Conservation (phyloP, 2,888 invertebrate genomes). For the Griposia aprilina region DNA sequence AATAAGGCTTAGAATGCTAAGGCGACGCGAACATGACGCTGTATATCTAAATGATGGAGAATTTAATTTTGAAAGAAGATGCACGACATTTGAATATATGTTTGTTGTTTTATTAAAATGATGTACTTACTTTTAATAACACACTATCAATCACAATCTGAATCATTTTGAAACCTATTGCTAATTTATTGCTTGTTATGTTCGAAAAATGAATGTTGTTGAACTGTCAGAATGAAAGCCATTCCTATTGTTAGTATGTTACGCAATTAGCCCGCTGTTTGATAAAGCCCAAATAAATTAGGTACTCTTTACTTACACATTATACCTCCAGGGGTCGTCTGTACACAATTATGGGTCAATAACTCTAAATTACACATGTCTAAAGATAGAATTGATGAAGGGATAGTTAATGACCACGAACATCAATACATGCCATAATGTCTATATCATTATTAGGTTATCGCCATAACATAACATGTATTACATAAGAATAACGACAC, state of each 20-base stretch:
- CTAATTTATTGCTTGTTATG: too few species aligned
- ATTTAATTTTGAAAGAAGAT: neutral
- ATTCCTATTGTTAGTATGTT: too few species aligned
- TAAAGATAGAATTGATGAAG: slow-evolving; percentile 31
- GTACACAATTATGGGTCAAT: neutral
- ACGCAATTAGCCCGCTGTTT: too few species aligned
- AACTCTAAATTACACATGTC: neutral
- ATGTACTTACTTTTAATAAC: too few species aligned
- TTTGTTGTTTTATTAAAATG: neutral
- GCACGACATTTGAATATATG: too few species aligned
- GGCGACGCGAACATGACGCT: neutral
- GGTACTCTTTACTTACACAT: neutral
- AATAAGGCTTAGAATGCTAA: slow-evolving; percentile 5
- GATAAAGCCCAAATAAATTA: neutral
- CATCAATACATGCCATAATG: slow-evolving; percentile 35
- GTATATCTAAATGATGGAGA: neutral
- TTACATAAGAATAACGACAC: slow-evolving; percentile 32
- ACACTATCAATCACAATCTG: too few species aligned
- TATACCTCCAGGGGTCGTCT: neutral
- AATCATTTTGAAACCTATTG: too few species aligned
- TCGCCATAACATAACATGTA: slow-evolving; percentile 7
- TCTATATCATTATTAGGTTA: slow-evolving; percentile 4
- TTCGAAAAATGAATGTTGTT: too few species aligned
- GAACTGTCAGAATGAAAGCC: too few species aligned
- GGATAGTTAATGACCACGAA: slow-evolving; percentile 6